These are phyloP conservation scores for Drosophila funebris DNA, from an alignment of 1,140 invertebrate species.

Conservation along the genomic window DNA sequence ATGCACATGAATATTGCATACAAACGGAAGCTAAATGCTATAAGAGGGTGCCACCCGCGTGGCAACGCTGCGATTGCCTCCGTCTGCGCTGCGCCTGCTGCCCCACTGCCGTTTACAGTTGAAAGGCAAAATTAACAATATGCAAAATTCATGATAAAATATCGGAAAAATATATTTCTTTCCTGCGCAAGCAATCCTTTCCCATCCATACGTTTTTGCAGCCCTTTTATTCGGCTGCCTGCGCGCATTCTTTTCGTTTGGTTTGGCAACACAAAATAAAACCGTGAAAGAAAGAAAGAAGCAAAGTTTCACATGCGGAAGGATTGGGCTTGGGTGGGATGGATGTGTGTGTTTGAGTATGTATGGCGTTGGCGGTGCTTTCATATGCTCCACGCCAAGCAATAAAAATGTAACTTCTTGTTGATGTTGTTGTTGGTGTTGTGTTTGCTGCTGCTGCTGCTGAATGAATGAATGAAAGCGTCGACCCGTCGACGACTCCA, in stretches of 20 bases:
- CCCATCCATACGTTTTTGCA: conserved; percentile 24
- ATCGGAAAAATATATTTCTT: conserved; percentile 82
- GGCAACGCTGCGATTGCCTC: background rate
- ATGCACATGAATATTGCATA: conserved; percentile 23
- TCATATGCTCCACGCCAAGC: conserved; percentile 79
- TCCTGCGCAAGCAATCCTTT: conserved; percentile 73
- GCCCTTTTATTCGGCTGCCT: conserved; percentile 47
- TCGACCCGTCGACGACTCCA: conserved; percentile 72
- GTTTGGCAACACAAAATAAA: conserved; percentile 52
- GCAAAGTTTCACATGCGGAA: conserved; percentile 35
- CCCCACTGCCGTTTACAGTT: conserved; percentile 55
- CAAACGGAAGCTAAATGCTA: conserved; percentile 67
- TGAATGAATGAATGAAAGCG: conserved; percentile 70
- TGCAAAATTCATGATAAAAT: conserved; percentile 82
- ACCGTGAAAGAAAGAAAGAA: conserved; percentile 6
- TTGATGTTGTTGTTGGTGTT: conserved; percentile 11
- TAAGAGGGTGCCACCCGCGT: conserved; percentile 35
- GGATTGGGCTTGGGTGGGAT: conserved; percentile 31
- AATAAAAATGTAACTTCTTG: conserved; percentile 74
- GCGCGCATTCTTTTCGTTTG: conserved; percentile 64
- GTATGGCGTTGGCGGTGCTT: conserved; percentile 49
- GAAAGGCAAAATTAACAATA: conserved; percentile 80
- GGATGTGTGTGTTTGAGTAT: conserved; percentile 1
- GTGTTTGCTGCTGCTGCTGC: conserved; percentile 30
- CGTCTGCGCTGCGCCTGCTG: conserved; percentile 18